Percentiles rank a stretch among this genome's conserved stretches.
Conservation (phyloP, 2,797 vertebrate genomes). For the Eulemur mongoz region DNA sequence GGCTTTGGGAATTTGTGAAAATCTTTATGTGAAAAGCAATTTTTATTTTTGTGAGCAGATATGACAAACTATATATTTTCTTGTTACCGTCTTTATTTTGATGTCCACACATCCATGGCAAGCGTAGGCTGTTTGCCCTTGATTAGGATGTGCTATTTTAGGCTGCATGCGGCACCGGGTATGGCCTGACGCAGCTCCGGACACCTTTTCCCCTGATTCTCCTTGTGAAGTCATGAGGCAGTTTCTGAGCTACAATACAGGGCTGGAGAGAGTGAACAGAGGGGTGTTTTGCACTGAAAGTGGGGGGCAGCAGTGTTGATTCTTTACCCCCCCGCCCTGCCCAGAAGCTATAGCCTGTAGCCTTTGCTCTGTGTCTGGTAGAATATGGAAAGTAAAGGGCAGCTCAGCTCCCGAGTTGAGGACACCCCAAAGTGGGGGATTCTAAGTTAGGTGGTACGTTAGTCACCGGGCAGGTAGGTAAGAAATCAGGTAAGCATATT, state of each 20-base stretch:
- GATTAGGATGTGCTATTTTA: conserved; percentile 1
- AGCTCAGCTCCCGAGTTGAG: neutral
- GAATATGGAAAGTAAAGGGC: neutral
- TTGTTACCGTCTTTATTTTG: neutral
- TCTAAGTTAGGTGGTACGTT: neutral
- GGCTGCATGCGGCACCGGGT: neutral
- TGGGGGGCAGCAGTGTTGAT: neutral
- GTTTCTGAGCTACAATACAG: neutral
- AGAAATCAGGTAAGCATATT: neutral
- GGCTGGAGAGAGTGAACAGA: neutral
- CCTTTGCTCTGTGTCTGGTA: neutral
- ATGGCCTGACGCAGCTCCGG: neutral
- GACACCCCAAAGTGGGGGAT: neutral
- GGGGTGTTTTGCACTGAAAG: neutral
- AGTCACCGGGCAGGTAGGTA: neutral
- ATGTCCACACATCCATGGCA: neutral
- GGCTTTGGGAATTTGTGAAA: neutral
- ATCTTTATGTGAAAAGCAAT: conserved; percentile 27
- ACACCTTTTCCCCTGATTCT: neutral
- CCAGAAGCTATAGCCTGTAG: neutral
- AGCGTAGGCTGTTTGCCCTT: neutral
- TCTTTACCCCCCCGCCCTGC: neutral
- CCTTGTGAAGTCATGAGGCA: neutral
- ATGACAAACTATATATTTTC: neutral
- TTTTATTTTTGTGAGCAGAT: conserved; percentile 29